Percentiles rank a stretch among this genome's conserved stretches.
These are phyloP conservation scores for Drosophila setosimentum DNA, from an alignment of 2,888 invertebrate species.

Conservation along the genomic window DNA sequence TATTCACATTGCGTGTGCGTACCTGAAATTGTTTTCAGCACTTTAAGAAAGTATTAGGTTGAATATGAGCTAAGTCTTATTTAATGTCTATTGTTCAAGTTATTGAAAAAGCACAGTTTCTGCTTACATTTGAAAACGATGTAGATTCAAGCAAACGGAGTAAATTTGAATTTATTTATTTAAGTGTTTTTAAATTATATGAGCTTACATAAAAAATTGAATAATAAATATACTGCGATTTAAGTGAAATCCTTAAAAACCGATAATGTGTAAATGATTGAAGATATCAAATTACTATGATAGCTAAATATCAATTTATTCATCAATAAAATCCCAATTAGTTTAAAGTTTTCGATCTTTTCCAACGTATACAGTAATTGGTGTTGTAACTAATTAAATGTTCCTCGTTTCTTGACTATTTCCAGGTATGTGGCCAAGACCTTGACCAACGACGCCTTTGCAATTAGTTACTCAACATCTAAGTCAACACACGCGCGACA, in stretches of 20 bases:
- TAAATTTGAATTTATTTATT: neutral
- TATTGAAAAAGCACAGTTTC: slow-evolving; percentile 26
- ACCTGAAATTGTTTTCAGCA: slow-evolving; percentile 61
- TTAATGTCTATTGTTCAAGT: slow-evolving; percentile 37
- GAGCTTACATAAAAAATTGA: neutral
- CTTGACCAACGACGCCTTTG: slow-evolving; percentile 36
- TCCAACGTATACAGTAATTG: slow-evolving; percentile 11
- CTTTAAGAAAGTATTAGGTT: slow-evolving; percentile 37
- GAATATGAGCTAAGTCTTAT: slow-evolving; percentile 31
- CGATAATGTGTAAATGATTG: neutral
- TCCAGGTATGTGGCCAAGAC: slow-evolving; percentile 54
- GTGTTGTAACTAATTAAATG: neutral
- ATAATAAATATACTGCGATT: neutral
- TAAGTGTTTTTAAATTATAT: neutral
- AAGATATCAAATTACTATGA: no score
- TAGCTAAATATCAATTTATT: neutral
- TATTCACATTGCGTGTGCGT: slow-evolving; percentile 68
- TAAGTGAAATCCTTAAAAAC: neutral
- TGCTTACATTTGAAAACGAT: slow-evolving; percentile 3
- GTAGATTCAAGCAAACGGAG: neutral
- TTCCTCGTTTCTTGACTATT: slow-evolving; percentile 10
- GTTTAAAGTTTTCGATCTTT: neutral
- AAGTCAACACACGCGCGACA: slow-evolving; percentile 58
- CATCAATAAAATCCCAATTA: neutral
- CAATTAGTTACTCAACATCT: slow-evolving; percentile 55